phyloP scores from a whole-genome alignment of 2,888 invertebrate species.

The Congeria kusceri region DNA sequence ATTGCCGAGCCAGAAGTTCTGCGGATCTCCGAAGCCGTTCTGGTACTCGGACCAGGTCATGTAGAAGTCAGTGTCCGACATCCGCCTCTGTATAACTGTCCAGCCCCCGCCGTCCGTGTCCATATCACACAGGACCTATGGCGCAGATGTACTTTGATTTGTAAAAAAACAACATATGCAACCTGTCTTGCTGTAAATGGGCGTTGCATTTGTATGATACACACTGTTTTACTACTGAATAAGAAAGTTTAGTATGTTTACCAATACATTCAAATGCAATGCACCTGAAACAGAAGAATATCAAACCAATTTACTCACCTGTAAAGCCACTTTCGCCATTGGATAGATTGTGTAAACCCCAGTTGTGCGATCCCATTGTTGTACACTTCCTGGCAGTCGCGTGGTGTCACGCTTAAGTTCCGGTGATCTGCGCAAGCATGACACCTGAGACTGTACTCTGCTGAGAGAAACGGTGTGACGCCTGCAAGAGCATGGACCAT shows the following conservation, averaged over 20 bases:
- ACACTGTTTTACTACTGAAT: no score
- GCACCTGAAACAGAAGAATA: no score
- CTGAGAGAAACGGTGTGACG: background rate
- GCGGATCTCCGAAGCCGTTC: conserved; percentile 37
- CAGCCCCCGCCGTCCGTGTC: conserved; percentile 29
- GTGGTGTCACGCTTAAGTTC: background rate
- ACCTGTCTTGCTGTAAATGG: no score
- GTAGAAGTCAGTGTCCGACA: conserved; percentile 28
- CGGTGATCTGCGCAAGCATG: background rate
- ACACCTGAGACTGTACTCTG: background rate
- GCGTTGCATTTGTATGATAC: no score
- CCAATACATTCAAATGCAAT: no score
- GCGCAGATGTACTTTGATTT: no score
- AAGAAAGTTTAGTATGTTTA: no score
- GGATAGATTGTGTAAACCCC: conserved; percentile 38
- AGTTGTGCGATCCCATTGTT: conserved; percentile 6
- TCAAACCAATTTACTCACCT: background rate
- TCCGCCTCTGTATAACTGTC: conserved; percentile 41
- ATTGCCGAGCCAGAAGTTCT: conserved; percentile 46
- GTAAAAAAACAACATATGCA: no score
- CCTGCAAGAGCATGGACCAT: background rate
- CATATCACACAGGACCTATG: conserved; percentile 39
- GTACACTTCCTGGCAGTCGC: conserved; percentile 28
- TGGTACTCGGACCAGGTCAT: conserved; percentile 33
- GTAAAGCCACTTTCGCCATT: background rate